Percentiles rank a stretch among this genome's conserved stretches.
These are phyloP conservation scores for Ennomos quercinarius DNA, from an alignment of 2,888 invertebrate species.

Conservation along the genomic window DNA sequence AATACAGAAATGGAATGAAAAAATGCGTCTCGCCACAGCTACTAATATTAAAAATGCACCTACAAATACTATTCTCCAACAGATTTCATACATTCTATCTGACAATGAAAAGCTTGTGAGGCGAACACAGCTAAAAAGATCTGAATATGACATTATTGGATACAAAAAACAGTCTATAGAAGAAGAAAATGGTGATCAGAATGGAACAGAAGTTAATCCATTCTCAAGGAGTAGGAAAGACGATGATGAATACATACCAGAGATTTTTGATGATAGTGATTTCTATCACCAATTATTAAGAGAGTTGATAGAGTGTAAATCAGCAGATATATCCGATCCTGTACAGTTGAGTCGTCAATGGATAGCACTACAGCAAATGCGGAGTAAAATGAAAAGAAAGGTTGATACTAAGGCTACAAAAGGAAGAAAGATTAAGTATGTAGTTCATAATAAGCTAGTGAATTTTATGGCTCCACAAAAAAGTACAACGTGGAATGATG, in stretches of 20 bases:
- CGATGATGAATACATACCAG: slow-evolving; percentile 88
- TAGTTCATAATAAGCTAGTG: slow-evolving; percentile 93
- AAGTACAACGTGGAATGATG: slow-evolving; percentile 89
- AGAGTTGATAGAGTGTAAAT: slow-evolving; percentile 96
- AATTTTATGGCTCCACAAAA: slow-evolving; percentile 96
- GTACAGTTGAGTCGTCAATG: slow-evolving; percentile 95
- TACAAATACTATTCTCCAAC: slow-evolving; percentile 88
- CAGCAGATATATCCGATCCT: slow-evolving; percentile 93
- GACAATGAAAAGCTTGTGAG: slow-evolving; percentile 91
- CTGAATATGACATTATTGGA: slow-evolving; percentile 89
- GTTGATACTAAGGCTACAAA: slow-evolving; percentile 98
- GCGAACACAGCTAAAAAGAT: slow-evolving; percentile 92
- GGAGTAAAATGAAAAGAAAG: slow-evolving; percentile 96
- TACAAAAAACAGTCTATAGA: slow-evolving; percentile 61
- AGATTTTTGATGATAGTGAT: slow-evolving; percentile 98
- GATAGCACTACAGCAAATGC: slow-evolving; percentile 95
- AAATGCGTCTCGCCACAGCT: slow-evolving; percentile 91
- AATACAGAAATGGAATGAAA: slow-evolving; percentile 98
- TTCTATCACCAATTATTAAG: slow-evolving; percentile 97
- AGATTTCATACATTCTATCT: slow-evolving; percentile 93
- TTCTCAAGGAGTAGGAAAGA: slow-evolving; percentile 64
- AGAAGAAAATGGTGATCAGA: slow-evolving; percentile 47
- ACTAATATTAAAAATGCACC: slow-evolving; percentile 87
- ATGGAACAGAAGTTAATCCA: slow-evolving; percentile 50
- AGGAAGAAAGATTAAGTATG: slow-evolving; percentile 95